phyloP scores from a whole-genome alignment of 2,888 invertebrate genomes.

The Lithodes maja region DNA sequence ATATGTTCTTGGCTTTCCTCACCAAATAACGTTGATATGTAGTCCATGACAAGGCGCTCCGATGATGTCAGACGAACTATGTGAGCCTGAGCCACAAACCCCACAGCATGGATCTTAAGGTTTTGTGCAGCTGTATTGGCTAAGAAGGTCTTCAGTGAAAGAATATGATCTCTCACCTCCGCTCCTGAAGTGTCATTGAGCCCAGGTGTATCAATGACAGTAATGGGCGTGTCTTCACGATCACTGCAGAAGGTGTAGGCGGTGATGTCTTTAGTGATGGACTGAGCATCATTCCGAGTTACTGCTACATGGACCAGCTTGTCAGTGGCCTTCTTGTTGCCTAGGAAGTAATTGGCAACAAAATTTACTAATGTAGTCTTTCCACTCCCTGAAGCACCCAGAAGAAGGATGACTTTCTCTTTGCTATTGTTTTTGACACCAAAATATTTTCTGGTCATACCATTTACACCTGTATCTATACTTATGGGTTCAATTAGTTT shows the following conservation, averaged over 20 bases:
- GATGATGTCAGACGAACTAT: conserved; percentile 54
- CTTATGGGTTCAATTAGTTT: too few species aligned
- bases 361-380: conserved; percentile 48
- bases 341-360: conserved; percentile 41
- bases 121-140: conserved; percentile 37
- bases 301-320: conserved; percentile 22
- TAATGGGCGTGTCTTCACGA: conserved; percentile 29
- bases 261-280: conserved; percentile 34
- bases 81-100: conserved; percentile 54
- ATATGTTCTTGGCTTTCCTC: conserved; percentile 26
- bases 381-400: conserved; percentile 51
- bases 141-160: conserved; percentile 51
- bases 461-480: neutral
- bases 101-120: conserved; percentile 47
- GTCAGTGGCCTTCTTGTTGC: conserved; percentile 19
- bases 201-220: conserved; percentile 50
- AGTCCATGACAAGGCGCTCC: conserved; percentile 50
- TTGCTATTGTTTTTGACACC: conserved; percentile 17
- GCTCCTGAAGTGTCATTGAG: conserved; percentile 49
- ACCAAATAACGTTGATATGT: conserved; percentile 44
- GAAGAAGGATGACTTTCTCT: conserved; percentile 33
- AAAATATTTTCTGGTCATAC: conserved; percentile 39
- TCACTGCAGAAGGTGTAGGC: conserved; percentile 40
- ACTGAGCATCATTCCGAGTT: conserved; percentile 13
- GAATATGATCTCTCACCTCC: conserved; percentile 43